Conservation (phyloP, 2,113 vertebrate genomes). For the Zosterops borbonicus region DNA sequence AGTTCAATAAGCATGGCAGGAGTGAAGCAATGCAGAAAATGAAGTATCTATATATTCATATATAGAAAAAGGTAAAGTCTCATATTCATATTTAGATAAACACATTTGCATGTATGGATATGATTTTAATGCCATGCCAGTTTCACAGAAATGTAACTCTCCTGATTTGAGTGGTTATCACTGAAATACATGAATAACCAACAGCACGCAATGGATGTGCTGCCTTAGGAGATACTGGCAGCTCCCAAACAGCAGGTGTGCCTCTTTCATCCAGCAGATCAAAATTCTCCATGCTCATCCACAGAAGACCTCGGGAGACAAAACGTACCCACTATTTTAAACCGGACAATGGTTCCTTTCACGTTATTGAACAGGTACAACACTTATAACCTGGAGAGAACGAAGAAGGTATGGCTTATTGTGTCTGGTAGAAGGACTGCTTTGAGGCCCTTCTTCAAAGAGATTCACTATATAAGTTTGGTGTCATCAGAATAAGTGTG, state of each 20-base stretch:
- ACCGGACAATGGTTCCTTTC: not conserved
- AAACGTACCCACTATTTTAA: not conserved
- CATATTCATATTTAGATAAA: not conserved
- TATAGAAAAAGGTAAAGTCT: not conserved
- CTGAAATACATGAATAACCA: not conserved
- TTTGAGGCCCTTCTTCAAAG: not conserved
- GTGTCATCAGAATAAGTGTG: not conserved
- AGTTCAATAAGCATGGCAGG: not conserved
- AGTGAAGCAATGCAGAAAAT: not conserved
- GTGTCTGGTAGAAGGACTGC: not conserved
- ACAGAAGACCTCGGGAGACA: rapidly evolving
- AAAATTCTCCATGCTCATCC: not conserved
- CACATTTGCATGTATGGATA: not conserved
- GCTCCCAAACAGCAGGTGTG: not conserved
- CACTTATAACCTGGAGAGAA: not conserved
- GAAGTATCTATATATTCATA: not conserved
- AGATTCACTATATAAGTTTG: not conserved
- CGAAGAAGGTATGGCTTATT: not conserved
- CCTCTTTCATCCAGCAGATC: not conserved
- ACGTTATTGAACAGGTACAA: not conserved
- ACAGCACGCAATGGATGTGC: not conserved
- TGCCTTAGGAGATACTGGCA: not conserved
- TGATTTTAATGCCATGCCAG: not conserved
- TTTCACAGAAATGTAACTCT: not conserved
- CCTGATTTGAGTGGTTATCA: not conserved